Percentiles rank a stretch among this genome's conserved stretches.
Conservation (phyloP, 2,888 invertebrate species). For the Allygus modestus region DNA sequence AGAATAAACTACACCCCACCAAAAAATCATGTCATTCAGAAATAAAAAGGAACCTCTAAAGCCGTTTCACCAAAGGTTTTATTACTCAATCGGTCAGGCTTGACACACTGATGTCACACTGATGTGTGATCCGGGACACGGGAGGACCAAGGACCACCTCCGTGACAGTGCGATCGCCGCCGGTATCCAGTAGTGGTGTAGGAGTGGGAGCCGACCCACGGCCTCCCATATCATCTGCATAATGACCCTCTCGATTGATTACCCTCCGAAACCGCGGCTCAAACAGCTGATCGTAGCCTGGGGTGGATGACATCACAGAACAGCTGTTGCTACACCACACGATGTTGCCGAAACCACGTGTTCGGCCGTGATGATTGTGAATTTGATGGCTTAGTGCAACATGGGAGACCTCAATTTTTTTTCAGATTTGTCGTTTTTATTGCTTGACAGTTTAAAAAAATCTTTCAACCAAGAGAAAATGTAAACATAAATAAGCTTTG, state of each 20-base stretch:
- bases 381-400: too few species aligned
- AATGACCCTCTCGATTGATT: conserved; percentile 29
- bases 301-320: neutral
- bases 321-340: conserved; percentile 24
- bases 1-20: too few species aligned
- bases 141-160: conserved; percentile 15
- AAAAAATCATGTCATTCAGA: too few species aligned
- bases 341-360: conserved; percentile 18
- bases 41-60: too few species aligned
- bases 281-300: conserved; percentile 5
- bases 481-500: too few species aligned
- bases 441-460: too few species aligned
- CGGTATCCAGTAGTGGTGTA: neutral
- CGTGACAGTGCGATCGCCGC: neutral
- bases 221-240: conserved; percentile 5
- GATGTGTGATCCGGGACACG: too few species aligned
- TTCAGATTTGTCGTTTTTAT: too few species aligned
- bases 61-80: neutral
- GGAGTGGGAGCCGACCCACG: neutral
- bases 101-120: neutral
- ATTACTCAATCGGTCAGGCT: conserved; percentile 12
- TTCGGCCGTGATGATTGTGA: conserved; percentile 4
- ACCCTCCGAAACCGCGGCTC: conserved; percentile 16
- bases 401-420: too few species aligned
- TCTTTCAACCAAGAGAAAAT: too few species aligned